These are phyloP conservation scores for Phania funesta DNA, from an alignment of 2,888 invertebrate species.

Conservation along the genomic window DNA sequence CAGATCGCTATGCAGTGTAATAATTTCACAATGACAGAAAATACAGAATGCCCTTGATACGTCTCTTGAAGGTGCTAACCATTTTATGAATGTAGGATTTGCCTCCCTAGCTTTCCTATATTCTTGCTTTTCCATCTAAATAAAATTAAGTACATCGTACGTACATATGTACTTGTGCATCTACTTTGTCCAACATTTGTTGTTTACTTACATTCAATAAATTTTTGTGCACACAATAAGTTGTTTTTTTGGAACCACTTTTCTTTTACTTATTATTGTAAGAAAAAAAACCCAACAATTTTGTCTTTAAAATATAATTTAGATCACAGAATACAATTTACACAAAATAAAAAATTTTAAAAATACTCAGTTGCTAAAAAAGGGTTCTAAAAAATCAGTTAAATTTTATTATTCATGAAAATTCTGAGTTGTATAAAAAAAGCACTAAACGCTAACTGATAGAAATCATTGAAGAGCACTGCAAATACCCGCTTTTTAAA, in stretches of 20 bases:
- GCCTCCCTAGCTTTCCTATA: slow-evolving; percentile 8
- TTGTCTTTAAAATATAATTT: no score
- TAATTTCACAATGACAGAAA: neutral
- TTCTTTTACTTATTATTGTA: no score
- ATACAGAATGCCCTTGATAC: slow-evolving; percentile 11
- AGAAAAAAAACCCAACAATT: no score
- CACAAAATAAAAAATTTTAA: no score
- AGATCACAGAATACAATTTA: no score
- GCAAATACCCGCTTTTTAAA: neutral
- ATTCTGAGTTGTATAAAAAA: neutral
- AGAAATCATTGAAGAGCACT: neutral
- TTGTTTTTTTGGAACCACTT: no score
- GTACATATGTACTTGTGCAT: neutral
- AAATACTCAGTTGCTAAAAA: no score
- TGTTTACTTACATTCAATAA: no score
- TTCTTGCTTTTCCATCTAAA: neutral
- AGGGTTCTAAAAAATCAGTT: neutral
- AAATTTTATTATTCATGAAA: neutral
- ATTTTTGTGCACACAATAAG: no score
- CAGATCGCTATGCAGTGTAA: neutral
- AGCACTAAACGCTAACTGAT: neutral
- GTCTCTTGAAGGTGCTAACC: neutral
- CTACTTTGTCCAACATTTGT: neutral
- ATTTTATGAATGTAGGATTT: slow-evolving; percentile 4
- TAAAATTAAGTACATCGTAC: no score